Conservation (phyloP, 2,888 invertebrate species). For the Celastrina argiolus region DNA sequence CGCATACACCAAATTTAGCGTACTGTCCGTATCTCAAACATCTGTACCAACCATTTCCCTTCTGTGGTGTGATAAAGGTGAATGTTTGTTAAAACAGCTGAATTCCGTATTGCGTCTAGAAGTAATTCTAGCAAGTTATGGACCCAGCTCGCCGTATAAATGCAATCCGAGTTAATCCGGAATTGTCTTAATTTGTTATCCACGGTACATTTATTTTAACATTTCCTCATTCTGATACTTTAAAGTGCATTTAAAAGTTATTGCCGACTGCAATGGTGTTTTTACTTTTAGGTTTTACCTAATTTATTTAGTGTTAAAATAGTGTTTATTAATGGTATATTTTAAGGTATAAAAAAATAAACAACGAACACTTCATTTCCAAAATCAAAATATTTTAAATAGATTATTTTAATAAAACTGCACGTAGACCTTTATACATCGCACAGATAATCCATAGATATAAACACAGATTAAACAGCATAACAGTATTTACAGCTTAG, state of each 20-base stretch:
- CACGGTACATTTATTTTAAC: constrained; percentile 55
- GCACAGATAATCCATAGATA: too few relatives aligned
- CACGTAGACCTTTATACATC: too few relatives aligned
- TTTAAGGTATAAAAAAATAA: too few relatives aligned
- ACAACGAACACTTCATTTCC: too few relatives aligned
- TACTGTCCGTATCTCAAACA: not conserved
- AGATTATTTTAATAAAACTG: too few relatives aligned
- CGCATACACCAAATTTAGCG: not conserved
- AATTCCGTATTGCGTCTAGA: constrained; percentile 33
- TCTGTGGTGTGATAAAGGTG: constrained; percentile 15
- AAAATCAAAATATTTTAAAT: too few relatives aligned
- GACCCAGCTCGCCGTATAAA: constrained; percentile 54
- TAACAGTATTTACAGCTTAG: too few relatives aligned
- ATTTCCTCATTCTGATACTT: constrained; percentile 26
- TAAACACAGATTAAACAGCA: too few relatives aligned
- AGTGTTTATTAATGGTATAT: too few relatives aligned
- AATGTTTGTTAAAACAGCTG: constrained; percentile 30
- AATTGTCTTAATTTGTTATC: constrained; percentile 73
- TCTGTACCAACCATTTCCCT: not conserved
- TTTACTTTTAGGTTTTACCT: not conserved
- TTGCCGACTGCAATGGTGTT: too few relatives aligned
- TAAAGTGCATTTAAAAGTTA: constrained; percentile 14
- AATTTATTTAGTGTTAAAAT: too few relatives aligned
- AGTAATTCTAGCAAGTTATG: constrained; percentile 48
- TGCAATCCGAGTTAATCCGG: constrained; percentile 65